These are phyloP conservation scores for Cotesia congregata DNA, from an alignment of 2,888 invertebrate genomes.

Conservation along the genomic window DNA sequence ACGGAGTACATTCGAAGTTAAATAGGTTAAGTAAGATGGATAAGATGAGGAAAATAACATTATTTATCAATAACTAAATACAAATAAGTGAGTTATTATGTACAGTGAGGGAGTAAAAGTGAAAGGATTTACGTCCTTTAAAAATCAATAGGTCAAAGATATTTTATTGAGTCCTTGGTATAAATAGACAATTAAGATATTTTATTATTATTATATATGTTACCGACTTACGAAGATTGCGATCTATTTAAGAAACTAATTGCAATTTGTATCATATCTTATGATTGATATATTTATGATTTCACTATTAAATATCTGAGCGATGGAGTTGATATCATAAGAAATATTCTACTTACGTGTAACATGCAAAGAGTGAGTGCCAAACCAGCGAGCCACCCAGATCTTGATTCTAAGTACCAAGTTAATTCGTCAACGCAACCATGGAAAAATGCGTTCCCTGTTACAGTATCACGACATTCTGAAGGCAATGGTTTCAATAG, in stretches of 20 bases:
- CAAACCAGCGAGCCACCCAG: slow-evolving; percentile 86
- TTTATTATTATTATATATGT: not conserved
- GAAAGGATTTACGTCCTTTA: slow-evolving; percentile 28
- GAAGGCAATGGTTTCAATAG: slow-evolving; percentile 84
- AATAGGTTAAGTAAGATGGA: not conserved
- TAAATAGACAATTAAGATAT: not conserved
- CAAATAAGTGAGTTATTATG: not conserved
- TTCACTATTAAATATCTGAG: not conserved
- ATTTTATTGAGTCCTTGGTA: not conserved
- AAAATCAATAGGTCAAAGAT: not conserved
- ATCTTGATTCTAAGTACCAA: slow-evolving; percentile 88
- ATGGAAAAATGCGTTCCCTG: slow-evolving; percentile 89
- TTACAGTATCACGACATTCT: slow-evolving; percentile 88
- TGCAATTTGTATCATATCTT: no score
- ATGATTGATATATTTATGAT: no score
- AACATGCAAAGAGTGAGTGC: slow-evolving; percentile 83
- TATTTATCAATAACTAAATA: not conserved
- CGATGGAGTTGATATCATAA: not conserved
- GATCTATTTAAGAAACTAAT: no score
- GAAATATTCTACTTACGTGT: slow-evolving; percentile 72
- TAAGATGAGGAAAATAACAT: not conserved
- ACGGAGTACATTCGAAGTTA: not conserved
- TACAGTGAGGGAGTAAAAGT: slow-evolving; percentile 13
- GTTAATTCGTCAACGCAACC: slow-evolving; percentile 91
- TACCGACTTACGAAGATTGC: no score